Evolutionary conservation across 2,888 invertebrate species (phyloP), one percentile per base, ranked within the genome.

Genomic region (Pterostichus madidus): DNA sequence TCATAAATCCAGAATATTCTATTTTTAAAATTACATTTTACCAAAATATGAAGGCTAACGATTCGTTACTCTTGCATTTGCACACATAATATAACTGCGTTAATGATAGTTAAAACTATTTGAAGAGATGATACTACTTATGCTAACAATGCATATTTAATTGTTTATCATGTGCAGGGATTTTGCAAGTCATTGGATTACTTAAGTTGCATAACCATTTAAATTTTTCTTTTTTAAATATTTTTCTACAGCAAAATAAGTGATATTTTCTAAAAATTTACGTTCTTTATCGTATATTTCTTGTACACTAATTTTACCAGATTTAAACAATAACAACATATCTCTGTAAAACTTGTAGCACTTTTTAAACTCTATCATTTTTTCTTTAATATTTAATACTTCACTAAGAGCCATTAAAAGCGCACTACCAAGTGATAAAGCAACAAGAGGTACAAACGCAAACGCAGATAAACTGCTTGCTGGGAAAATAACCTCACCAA

Each of bases 401-500:
- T 59, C 59, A 59, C 32, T 59, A 11, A 59, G 24, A 3, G 24
- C 10, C 59, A 59, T 59, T 59, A 59, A 59, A 59, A 59, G 2
- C 59, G 59, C 59, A 31, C 59, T 59, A 59, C 59, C 59, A 31
- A 59, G 59, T 7, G 59, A 59, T 24, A 59, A 31, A 7, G 61
- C 79, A 44, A 44, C 59, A 64, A 79, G 64, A 56, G 79, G 79
- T 32, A 61, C 13, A 46, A 79, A 59, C 35, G 13, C 79, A 61
- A 79, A 61, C 44, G 61, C 79, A 61, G 61, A 59, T 64, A 79
- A 79, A 61, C 59, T 46, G 39, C 61, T 61, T 79, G 44, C 61
- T 79, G 79, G 24, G 39, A 79, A 79, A 24, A 79, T 46, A 64
- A 61, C 79, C 44, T 79, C 61, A 39, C 79, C 79, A 44, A 79